Base-by-base conservation (phyloP, 2,797 vertebrate species). In the Helicolenus hilgendorfi region DNA sequence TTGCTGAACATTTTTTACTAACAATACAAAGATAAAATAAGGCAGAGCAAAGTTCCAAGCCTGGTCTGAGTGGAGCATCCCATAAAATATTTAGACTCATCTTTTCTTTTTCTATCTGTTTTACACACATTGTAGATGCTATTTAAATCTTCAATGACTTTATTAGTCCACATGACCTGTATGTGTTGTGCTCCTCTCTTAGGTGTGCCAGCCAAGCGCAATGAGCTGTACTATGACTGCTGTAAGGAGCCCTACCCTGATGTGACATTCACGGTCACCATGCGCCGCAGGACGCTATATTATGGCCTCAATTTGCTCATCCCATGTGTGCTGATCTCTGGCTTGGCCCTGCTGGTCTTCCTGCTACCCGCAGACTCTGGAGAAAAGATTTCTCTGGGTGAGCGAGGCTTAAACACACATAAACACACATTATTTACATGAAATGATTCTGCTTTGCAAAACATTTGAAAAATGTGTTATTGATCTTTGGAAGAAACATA, bases 161-260 rank as follows among this genome's bases (percentile, higher is more conserved):
- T 24, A 2, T 49, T 10, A 24, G 29, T 85, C 27, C 14, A 62
- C 27, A 71, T 87, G 24, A 62, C 24, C 11, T 85, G 22, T 31
- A 14, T 64, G 36, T 84, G 33, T 81, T 53, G 29, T 45, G 13
- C 68, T 68, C 68, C 41, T 77, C 36, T 84, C 11, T 76, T 89
- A 99, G 98, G 97, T 91, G 98, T 99, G 6, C 98, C 98, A 56
- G 98, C 98, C 13, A 98, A 98, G 94, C 98, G 98, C 60, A 99
- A 98, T 27, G 98, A 98, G 96, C 81, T 98, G 56, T 98, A 98
- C 85, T 99, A 99, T 1, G 98, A 99, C 0, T 99, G 98, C 94
- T 99, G 98, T 87, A 98, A 98, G 90, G 98, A 99, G 81, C 98
- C 98, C 1, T 99, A 99, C 81, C 98, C 98, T 13, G 98, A 99